These are phyloP conservation scores for Noctua fimbriata DNA, from an alignment of 2,888 invertebrate species.

Conservation along the genomic window DNA sequence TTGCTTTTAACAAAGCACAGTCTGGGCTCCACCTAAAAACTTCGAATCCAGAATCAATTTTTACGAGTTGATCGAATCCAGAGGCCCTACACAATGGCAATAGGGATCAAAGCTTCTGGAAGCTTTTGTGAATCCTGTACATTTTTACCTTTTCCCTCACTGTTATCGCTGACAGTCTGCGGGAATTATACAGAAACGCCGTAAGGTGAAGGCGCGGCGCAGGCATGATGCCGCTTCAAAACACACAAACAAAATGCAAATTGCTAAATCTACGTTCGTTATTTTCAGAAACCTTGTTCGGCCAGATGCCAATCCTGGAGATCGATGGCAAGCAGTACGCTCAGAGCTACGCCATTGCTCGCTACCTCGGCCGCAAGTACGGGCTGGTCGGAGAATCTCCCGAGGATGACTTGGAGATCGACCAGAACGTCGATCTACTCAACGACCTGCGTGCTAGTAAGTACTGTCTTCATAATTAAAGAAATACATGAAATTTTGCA, in stretches of 20 bases:
- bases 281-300: conserved; percentile 84
- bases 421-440: conserved; percentile 91
- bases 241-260: too few species aligned
- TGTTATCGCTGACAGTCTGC: background rate
- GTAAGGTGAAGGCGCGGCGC: too few species aligned
- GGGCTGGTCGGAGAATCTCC: conserved; percentile 89
- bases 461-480: conserved; percentile 57
- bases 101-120: background rate
- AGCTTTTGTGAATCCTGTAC: background rate
- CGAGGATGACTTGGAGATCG: conserved; percentile 91
- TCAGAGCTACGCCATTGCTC: conserved; percentile 91
- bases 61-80: background rate
- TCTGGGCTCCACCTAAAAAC: background rate
- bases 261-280: background rate
- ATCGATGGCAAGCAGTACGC: conserved; percentile 91
- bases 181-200: too few species aligned
- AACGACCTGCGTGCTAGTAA: conserved; percentile 91
- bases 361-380: conserved; percentile 91
- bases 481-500: background rate
- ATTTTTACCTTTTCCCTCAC: background rate
- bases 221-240: too few species aligned
- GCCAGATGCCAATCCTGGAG: conserved; percentile 91
- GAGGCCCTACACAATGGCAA: background rate
- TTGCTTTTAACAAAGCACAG: background rate
- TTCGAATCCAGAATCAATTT: background rate